phyloP scores from a whole-genome alignment of 2,797 vertebrate species.

The Sarcophilus harrisii region DNA sequence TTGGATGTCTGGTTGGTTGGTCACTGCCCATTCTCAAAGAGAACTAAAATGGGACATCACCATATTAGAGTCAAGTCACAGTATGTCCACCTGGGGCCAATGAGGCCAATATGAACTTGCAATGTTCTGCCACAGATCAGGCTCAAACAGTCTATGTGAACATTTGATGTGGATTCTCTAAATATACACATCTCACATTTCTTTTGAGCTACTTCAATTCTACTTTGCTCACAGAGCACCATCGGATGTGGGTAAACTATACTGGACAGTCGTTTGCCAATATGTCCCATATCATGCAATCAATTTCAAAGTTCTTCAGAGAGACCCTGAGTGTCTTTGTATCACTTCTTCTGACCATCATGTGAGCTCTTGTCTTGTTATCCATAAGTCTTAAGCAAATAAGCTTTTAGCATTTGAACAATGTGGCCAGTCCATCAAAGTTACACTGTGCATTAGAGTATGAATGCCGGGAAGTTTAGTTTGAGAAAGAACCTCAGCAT shows the following conservation, averaged over 20 bases:
- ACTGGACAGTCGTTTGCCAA: neutral
- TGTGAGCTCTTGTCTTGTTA: neutral
- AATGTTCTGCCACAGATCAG: neutral
- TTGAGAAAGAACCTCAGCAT: neutral
- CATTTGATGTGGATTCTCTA: neutral
- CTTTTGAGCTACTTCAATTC: neutral
- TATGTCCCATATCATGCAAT: neutral
- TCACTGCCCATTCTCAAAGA: neutral
- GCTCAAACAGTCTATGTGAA: neutral
- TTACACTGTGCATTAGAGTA: neutral
- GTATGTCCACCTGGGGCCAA: neutral
- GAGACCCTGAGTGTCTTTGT: neutral
- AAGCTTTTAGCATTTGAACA: neutral
- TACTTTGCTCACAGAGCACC: neutral
- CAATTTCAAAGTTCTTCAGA: neutral
- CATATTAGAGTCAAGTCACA: neutral
- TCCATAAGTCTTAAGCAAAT: neutral
- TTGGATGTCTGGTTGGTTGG: neutral
- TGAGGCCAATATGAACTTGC: neutral
- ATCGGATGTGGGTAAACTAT: neutral
- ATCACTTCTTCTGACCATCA: neutral
- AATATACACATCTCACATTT: neutral
- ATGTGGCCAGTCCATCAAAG: neutral
- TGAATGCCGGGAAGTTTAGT: neutral
- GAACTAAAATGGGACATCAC: too few species aligned